Evolutionary conservation across 1,140 invertebrate species (phyloP).

Genomic region (Pentalonia nigronervosa): DNA sequence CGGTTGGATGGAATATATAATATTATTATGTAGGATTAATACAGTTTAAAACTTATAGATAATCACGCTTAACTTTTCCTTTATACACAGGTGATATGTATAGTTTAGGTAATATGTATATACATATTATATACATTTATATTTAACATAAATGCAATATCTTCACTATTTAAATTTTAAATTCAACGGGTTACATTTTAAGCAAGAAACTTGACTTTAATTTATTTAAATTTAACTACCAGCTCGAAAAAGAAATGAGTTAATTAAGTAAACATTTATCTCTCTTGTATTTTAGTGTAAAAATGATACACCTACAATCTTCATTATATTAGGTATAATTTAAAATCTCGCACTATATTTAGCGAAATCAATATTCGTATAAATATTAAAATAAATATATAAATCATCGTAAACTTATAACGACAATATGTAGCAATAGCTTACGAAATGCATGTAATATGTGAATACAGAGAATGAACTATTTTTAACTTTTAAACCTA

Average conservation of each 20-base stretch:
- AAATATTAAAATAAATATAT: background rate
- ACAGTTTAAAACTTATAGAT: background rate
- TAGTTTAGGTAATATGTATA: background rate
- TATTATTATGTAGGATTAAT: background rate
- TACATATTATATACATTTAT: background rate
- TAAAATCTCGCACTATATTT: background rate
- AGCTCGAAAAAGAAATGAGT: background rate
- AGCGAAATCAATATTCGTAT: background rate
- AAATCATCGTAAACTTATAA: background rate
- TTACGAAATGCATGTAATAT: background rate
- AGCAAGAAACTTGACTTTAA: background rate
- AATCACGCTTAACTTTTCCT: background rate
- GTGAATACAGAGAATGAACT: background rate
- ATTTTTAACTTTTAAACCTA: background rate
- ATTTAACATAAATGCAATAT: background rate
- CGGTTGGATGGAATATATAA: too few relatives aligned
- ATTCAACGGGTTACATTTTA: background rate
- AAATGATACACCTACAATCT: background rate
- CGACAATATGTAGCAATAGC: background rate
- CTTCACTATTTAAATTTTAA: background rate
- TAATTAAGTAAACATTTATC: constrained; percentile 11
- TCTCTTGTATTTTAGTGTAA: background rate
- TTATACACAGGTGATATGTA: background rate
- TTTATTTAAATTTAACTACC: constrained; percentile 6
- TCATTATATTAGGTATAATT: background rate